Percentiles rank a stretch among this genome's conserved stretches.
These are phyloP conservation scores for Atherinosoma microstoma DNA, from an alignment of 2,797 vertebrate genomes.

Conservation along the genomic window DNA sequence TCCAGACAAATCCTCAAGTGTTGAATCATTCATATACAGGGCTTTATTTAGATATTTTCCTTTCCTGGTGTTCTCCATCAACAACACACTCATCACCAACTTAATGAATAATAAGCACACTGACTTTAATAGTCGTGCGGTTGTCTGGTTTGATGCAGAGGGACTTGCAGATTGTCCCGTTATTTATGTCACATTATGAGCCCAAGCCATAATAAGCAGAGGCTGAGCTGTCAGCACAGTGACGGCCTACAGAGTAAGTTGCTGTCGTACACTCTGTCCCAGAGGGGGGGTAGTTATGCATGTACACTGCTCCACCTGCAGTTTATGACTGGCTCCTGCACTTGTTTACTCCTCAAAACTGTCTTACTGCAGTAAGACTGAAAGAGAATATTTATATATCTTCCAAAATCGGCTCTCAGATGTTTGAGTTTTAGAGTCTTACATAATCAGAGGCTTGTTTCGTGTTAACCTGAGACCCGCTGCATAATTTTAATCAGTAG, in stretches of 20 bases:
- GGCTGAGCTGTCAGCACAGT: constrained; percentile 28
- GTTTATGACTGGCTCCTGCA: constrained; percentile 48
- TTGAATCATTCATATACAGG: constrained; percentile 70
- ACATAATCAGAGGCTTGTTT: constrained; percentile 3
- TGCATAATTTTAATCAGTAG: background rate
- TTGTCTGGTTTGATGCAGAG: constrained; percentile 3
- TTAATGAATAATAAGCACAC: background rate
- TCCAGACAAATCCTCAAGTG: constrained; percentile 49
- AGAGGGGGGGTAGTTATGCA: constrained; percentile 21
- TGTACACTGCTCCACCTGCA: constrained; percentile 72
- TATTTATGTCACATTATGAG: constrained; percentile 30
- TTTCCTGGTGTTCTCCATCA: constrained; percentile 37
- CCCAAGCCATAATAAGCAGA: constrained; percentile 16
- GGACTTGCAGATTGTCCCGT: constrained; percentile 16
- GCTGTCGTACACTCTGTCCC: constrained; percentile 36
- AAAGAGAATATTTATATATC: background rate
- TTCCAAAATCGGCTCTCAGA: background rate
- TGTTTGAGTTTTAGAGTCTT: constrained; percentile 11
- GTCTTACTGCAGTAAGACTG: constrained; percentile 44
- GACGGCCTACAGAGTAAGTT: constrained; percentile 36
- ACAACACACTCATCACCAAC: constrained; percentile 22
- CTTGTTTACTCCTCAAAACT: constrained; percentile 56
- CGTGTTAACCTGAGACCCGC: background rate
- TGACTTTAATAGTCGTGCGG: background rate
- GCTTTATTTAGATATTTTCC: constrained; percentile 61